These are phyloP conservation scores for Stomorhina lunata DNA, from an alignment of 2,888 invertebrate species.

Conservation along the genomic window DNA sequence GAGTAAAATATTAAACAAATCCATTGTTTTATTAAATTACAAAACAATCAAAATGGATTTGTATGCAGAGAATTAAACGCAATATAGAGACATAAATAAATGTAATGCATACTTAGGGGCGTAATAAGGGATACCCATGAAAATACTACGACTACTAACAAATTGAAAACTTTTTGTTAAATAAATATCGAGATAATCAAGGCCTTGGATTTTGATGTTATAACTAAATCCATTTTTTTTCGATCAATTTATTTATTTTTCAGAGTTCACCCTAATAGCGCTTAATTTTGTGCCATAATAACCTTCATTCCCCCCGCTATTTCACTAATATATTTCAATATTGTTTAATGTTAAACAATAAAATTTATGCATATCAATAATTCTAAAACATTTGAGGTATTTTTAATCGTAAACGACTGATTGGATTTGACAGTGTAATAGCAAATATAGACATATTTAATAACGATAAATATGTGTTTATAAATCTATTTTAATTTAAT, in stretches of 20 bases:
- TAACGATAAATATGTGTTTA: background rate
- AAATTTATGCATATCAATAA: conserved; percentile 30
- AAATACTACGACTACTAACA: too few species aligned
- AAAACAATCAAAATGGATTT: conserved; percentile 40
- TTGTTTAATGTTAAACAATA: conserved; percentile 24
- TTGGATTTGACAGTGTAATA: background rate
- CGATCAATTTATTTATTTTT: too few species aligned
- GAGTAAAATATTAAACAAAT: background rate
- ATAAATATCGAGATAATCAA: background rate
- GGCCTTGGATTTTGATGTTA: too few species aligned
- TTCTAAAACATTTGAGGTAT: background rate
- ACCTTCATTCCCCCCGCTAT: background rate
- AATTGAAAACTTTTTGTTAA: background rate
- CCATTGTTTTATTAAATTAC: conserved; percentile 54
- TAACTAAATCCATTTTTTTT: too few species aligned
- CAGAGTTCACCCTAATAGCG: background rate
- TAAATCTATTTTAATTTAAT: background rate
- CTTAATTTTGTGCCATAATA: background rate
- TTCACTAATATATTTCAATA: background rate
- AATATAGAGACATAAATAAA: background rate
- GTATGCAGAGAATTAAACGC: background rate
- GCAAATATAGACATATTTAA: background rate
- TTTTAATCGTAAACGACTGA: conserved; percentile 5
- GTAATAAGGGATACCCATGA: background rate
- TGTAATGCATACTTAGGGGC: background rate